phyloP scores from a whole-genome alignment of 2,888 invertebrate species.

The Cosmia pyralina region DNA sequence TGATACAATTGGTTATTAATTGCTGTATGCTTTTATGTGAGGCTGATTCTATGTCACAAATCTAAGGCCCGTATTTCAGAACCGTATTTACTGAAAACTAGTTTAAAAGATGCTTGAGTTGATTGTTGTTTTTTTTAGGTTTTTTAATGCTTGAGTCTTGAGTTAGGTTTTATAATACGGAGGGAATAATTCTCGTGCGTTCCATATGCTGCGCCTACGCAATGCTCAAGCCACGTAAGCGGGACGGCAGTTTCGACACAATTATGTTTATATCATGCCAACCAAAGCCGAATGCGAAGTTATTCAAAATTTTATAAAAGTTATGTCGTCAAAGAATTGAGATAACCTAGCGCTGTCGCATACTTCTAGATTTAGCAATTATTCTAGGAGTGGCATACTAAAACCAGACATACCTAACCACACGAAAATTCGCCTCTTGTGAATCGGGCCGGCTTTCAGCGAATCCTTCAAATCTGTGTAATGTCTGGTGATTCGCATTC shows the following conservation, averaged over 20 bases:
- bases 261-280: neutral
- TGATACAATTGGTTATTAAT: neutral
- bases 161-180: too few species aligned
- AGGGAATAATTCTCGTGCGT: neutral
- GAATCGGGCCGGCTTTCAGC: conserved; percentile 73
- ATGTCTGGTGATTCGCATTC: conserved; percentile 89
- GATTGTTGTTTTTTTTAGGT: too few species aligned
- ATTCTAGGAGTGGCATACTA: neutral
- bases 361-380: neutral
- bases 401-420: neutral
- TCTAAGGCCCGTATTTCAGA: too few species aligned
- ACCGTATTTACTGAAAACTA: too few species aligned
- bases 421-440: conserved; percentile 61
- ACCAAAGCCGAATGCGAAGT: neutral
- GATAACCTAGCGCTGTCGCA: neutral
- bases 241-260: neutral
- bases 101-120: too few species aligned
- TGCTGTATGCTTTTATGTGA: neutral
- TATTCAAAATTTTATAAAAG: neutral
- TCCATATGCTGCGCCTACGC: neutral
- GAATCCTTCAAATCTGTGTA: conserved; percentile 88
- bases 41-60: neutral
- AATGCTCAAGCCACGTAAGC: neutral
- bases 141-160: too few species aligned
- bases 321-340: neutral